phyloP scores from a whole-genome alignment of 2,113 vertebrate genomes.

The Ophthalmolycus amberensis region DNA sequence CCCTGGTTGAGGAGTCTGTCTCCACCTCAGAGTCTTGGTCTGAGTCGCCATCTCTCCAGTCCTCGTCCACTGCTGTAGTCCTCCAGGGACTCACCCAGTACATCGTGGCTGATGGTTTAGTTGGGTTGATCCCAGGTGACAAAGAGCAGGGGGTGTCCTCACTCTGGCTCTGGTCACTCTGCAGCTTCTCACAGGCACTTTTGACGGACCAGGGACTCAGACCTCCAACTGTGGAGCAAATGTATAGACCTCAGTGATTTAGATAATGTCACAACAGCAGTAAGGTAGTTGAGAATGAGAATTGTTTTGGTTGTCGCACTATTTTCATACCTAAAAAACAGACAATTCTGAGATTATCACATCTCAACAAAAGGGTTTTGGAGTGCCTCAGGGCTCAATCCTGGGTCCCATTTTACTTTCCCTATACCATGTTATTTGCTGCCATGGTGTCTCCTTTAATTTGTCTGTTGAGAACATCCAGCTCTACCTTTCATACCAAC shows the following conservation, averaged over 20 bases:
- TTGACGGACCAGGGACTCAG: constrained; percentile 55
- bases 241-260: background rate
- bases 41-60: constrained; percentile 47
- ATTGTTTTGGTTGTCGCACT: background rate
- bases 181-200: constrained; percentile 54
- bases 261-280: background rate
- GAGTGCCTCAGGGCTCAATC: background rate
- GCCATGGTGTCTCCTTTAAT: background rate
- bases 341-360: background rate
- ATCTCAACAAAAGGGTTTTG: background rate
- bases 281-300: background rate
- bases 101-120: constrained; percentile 39
- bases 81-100: constrained; percentile 83
- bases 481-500: background rate
- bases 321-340: background rate
- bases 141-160: constrained; percentile 14
- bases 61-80: constrained; percentile 71
- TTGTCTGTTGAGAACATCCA: background rate
- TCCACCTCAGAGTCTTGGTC: constrained; percentile 49
- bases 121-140: background rate
- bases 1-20: background rate
- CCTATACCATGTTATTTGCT: background rate
- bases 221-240: constrained; percentile 73
- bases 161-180: background rate
- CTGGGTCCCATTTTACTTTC: constrained; percentile 1